Evolutionary conservation across 2,113 vertebrate genomes (phyloP).

Genomic region (Ageneiosus marmoratus): DNA sequence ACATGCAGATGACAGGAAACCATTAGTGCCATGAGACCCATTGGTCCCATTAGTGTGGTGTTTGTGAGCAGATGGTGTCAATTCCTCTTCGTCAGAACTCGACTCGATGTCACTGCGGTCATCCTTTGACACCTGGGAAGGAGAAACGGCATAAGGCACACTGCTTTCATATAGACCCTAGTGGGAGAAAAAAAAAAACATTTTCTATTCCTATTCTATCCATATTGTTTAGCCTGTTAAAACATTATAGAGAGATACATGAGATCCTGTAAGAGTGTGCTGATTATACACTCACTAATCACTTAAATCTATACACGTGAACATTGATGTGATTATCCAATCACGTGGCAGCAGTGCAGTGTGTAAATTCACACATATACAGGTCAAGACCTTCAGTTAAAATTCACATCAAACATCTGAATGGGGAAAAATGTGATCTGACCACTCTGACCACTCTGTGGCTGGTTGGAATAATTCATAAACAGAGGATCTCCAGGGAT

Average conservation of each 20-base stretch:
- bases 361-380: not conserved
- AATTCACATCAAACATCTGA: not conserved
- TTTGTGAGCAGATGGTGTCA: conserved; percentile 75
- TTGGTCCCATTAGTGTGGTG: conserved; percentile 88
- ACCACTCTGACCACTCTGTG: too few relatives aligned
- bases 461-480: not conserved
- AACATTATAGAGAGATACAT: not conserved
- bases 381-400: not conserved
- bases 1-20: conserved; percentile 83
- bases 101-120: conserved; percentile 94
- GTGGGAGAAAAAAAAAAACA: not conserved
- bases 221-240: not conserved
- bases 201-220: not conserved
- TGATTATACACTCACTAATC: not conserved
- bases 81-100: conserved; percentile 93
- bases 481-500: not conserved
- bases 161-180: not conserved
- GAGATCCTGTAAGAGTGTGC: not conserved
- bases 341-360: not conserved
- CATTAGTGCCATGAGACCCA: conserved; percentile 85
- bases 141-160: not conserved
- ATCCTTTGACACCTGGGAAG: conserved; percentile 87
- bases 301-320: not conserved
- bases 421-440: not conserved
- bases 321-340: not conserved